A percentile compares a stretch with the other conserved stretches of the same genome.
Conservation (phyloP, 2,113 vertebrate genomes). For the Thomomys bottae region DNA sequence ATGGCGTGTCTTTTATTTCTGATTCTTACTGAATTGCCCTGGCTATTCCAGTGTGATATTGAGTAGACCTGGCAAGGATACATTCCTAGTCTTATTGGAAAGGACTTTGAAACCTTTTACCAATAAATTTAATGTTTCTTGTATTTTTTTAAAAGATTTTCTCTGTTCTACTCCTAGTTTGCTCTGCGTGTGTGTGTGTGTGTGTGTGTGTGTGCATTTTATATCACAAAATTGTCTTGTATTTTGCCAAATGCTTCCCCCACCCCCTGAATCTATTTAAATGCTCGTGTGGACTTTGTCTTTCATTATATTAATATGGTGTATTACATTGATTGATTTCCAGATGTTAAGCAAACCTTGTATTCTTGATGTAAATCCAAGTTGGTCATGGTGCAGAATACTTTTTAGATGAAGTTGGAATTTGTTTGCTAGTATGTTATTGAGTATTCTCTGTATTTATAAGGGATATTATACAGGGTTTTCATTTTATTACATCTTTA, state of each 20-base stretch:
- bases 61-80: not conserved
- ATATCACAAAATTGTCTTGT: not conserved
- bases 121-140: not conserved
- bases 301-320: not conserved
- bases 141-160: not conserved
- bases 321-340: not conserved
- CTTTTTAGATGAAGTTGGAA: conserved; percentile 19
- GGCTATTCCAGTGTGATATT: not conserved
- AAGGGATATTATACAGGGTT: not conserved
- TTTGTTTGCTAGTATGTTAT: conserved; percentile 26
- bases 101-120: not conserved
- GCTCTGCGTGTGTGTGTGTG: not conserved
- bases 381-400: not conserved
- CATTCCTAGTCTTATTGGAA: not conserved
- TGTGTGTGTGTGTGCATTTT: not conserved
- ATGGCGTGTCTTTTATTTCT: not conserved
- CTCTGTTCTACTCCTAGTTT: conserved; percentile 14
- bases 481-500: conserved; percentile 12
- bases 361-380: not conserved
- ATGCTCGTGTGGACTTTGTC: not conserved
- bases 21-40: not conserved
- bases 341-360: not conserved
- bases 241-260: not conserved
- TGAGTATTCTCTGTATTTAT: not conserved
- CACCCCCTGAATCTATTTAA: not conserved